Base-by-base conservation (phyloP, 2,888 invertebrate species). In the Argyresthia goedartella region DNA sequence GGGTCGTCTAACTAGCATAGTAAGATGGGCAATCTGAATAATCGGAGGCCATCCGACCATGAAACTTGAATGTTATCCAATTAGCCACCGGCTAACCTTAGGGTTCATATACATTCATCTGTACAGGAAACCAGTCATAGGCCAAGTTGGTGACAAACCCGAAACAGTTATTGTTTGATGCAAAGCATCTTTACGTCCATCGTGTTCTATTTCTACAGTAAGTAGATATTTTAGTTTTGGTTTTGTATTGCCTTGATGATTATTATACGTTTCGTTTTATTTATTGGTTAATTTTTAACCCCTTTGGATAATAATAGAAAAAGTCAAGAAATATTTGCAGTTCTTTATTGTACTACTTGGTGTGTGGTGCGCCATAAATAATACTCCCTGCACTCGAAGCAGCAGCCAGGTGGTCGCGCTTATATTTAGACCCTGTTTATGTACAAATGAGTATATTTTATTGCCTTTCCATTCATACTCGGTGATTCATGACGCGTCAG, bases 371-470 rank as follows among this genome's bases (percentile, higher is more conserved):
- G 64, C 65, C 71, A 78, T 84, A 82, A 84, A 84, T 82, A 74
- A 81, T 63, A 66, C 66, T 66, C 70, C 68, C 68, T 64, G 65
- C 73, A 75, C 76, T 80, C 66, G 65, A 71, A 72, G 63, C 58
- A 65, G 69, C 67, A 70, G 69, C 85, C 84, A 84, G 84, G 84
- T 85, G 85, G 82, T 68, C 76, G 68, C 54, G 64, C 65, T 69
- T 84, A 84, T 84, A 81, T 82, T 74, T 71, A 76, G 69, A 72
- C 65, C 64, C 69, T 75, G 75, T 78, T 76, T 79, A 76, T 71
- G 70, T 63, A 75, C 73, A 69, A 73, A 74, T 79, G 76, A 49
- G 42, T 69, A 70, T 71, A 72, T 78, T 82, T 81, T 82, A 84
- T 70, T 71, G 64, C 71, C 16, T 42, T 70, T 81, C 71, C 50